These are phyloP conservation scores for Raja brachyura DNA, from an alignment of 2,113 vertebrate genomes.

Conservation along the genomic window DNA sequence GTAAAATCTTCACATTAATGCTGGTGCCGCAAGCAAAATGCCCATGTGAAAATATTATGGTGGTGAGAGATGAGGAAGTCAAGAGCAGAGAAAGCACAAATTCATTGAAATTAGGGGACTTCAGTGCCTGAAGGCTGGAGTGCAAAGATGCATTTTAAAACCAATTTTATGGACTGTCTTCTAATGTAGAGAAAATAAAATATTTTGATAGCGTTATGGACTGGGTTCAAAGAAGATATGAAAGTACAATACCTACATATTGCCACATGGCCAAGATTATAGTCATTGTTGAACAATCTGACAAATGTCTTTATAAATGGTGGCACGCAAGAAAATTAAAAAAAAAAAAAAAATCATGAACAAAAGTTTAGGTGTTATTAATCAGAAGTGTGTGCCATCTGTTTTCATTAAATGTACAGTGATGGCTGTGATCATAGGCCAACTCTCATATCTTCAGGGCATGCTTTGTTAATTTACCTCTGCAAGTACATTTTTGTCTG, in stretches of 20 bases:
- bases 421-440: neutral
- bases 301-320: neutral
- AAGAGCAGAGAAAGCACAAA: neutral
- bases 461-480: neutral
- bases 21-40: neutral
- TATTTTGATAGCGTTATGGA: neutral
- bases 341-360: neutral
- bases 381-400: neutral
- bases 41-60: neutral
- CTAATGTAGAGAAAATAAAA: neutral
- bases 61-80: neutral
- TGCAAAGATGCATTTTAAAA: neutral
- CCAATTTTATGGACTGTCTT: neutral
- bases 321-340: neutral
- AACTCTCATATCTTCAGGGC: neutral
- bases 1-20: neutral
- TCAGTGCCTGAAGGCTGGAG: neutral
- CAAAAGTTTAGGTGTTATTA: neutral
- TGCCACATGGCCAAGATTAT: neutral
- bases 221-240: neutral
- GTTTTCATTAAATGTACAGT: neutral
- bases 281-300: neutral
- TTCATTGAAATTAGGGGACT: neutral
- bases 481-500: neutral
- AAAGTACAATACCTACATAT: neutral